Base-by-base conservation (phyloP, 2,797 vertebrate species). In the Rhinoraja longicauda region DNA sequence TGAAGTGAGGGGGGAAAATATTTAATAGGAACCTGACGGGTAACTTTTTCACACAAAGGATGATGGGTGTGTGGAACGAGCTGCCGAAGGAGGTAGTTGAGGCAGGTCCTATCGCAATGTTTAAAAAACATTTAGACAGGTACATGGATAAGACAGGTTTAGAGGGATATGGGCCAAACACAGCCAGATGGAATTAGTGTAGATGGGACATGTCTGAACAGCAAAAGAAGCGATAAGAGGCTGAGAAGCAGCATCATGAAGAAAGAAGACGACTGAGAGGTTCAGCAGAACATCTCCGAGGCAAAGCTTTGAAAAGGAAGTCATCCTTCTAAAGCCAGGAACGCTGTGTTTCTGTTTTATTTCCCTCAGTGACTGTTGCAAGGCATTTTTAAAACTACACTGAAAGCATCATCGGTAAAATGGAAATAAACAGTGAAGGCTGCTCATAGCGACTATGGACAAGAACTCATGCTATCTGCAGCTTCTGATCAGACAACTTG, bases 231-330 rank as follows among this genome's bases (percentile, higher is more conserved):
- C 98, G 98, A 93, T 98, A 98, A 93, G 97, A 97, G 95, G 98
- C 98, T 0, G 98, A 99, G 95, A 96, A 95, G 29, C 97, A 94
- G 0, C 99, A 99, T 95, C 97, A 97, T 17, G 96, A 97, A 92
- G 98, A 99, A 95, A 97, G 99, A 94, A 98, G 95, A 94, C 96
- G 96, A 93, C 96, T 99, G 93, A 95, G 98, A 9, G 97, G 98
- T 17, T 95, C 99, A 0, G 99, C 98, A 0, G 96, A 96, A 93
- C 98, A 98, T 93, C 96, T 99, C 81, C 97, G 94, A 95, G 97
- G 95, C 62, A 95, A 94, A 91, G 93, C 90, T 29, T 29, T 15
- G 13, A 73, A 75, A 92, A 12, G 90, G 26, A 53, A 92, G 26
- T 13, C 36, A 75, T 75, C 75, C 70, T 75, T 53, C 90, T 92